Base-by-base conservation (phyloP, 2,888 invertebrate species). In the Monopis laevigella region DNA sequence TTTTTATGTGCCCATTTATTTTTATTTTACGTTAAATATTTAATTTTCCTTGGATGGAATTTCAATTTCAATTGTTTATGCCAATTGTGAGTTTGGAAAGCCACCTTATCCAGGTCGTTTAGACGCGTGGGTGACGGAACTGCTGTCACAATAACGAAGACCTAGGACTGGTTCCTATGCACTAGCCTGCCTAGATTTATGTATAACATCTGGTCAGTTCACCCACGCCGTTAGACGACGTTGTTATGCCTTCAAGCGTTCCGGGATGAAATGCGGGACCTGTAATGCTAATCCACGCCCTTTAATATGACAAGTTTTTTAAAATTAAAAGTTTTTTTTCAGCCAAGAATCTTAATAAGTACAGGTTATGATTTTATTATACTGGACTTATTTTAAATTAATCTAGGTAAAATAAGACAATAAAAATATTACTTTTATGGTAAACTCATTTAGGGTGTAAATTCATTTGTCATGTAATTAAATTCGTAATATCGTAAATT, bases 191-290 rank as follows among this genome's bases (percentile, higher is more conserved):
- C 27, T 28, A 40, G 43, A 43, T 43, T 43, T 43, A 43, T 43
- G 28, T 13, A 7, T 18, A 19, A 24, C 43, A 41, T 49, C 49
- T 47, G 48, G 42, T 44, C 48, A 47, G 43, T 36, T 50, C 53
- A 47, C 54, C 55, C 53, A 56, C 55, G 50, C 45, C 27, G 27
- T 41, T 32, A 10, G 56, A 55, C 46, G 54, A 54, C 53, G 55
- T 46, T 41, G 46, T 53, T 51, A 52, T 51, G 47, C 47, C 52
- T 53, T 52, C 47, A 45, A 52, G 49, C 52, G 48, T 46, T 48
- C 48, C 50, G 39, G 39, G 14, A 36, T 32, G 32, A 32, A 32
- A 32, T 32, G 32, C 17, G n/a, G 32, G 17, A 32, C 32, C 32
- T 32, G 32, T 17, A n/a, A 3, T 30, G 12, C 30, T n/a, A n/a